These are phyloP conservation scores for Natator depressus DNA, from an alignment of 2,113 vertebrate genomes.

Conservation along the genomic window DNA sequence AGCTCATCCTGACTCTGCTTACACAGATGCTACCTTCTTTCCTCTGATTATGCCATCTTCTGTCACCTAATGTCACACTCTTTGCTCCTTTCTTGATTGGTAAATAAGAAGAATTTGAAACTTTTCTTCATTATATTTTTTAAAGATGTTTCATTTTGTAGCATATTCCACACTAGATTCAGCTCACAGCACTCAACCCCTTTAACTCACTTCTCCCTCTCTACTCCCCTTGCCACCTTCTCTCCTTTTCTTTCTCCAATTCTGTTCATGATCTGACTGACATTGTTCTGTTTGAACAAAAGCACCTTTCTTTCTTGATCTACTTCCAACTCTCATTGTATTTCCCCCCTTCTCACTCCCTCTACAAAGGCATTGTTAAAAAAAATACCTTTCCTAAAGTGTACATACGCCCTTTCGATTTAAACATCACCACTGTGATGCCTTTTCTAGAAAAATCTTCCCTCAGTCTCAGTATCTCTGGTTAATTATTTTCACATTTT, in stretches of 20 bases:
- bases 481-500: neutral
- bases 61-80: neutral
- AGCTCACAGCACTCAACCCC: neutral
- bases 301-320: neutral
- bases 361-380: neutral
- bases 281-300: neutral
- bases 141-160: neutral
- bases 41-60: neutral
- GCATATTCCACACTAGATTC: neutral
- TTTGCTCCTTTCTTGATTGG: slow-evolving; percentile 24
- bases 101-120: slow-evolving; percentile 23
- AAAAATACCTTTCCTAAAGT: neutral
- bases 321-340: neutral
- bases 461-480: neutral
- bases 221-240: neutral
- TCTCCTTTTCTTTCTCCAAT: neutral
- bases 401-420: neutral
- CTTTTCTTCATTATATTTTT: slow-evolving; percentile 9
- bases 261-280: neutral
- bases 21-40: slow-evolving; percentile 33
- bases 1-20: too few species aligned
- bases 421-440: neutral
- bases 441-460: neutral
- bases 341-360: neutral
- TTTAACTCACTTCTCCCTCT: neutral